Conservation (phyloP, 1,140 invertebrate species). For the Drosophila quadrilineata region DNA sequence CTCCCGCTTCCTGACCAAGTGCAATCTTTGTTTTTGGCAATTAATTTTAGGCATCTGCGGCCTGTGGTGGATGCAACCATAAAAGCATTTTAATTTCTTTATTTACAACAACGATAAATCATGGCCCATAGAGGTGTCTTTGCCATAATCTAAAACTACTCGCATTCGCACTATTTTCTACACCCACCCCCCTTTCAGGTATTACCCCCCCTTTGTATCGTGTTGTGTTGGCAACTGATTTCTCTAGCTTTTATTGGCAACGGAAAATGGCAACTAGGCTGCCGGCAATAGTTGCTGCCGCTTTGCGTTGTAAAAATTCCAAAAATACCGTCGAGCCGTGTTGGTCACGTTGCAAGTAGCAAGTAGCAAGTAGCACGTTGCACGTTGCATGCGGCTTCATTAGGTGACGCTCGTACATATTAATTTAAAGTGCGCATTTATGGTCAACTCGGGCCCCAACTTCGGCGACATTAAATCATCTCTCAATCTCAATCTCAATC, state of each 20-base stretch:
- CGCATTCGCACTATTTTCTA: conserved; percentile 64
- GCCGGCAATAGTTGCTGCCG: too few species aligned
- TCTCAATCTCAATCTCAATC: conserved; percentile 29
- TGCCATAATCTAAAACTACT: conserved; percentile 71
- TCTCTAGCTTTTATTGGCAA: conserved; percentile 24
- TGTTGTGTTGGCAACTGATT: not conserved
- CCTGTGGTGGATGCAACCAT: too few species aligned
- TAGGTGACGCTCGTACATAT: conserved; percentile 75
- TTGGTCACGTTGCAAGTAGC: conserved; percentile 57
- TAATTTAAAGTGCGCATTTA: conserved; percentile 70
- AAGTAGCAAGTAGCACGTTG: too few species aligned
- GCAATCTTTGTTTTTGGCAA: conserved; percentile 75
- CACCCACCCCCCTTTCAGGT: not conserved
- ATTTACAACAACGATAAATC: conserved; percentile 77
- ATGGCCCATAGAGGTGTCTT: conserved; percentile 70
- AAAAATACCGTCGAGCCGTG: conserved; percentile 62
- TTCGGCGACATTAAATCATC: conserved; percentile 73
- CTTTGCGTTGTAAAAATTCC: conserved; percentile 67
- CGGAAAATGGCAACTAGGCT: conserved; percentile 55
- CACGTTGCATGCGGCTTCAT: conserved; percentile 72
- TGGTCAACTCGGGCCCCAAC: conserved; percentile 30
- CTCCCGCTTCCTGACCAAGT: too few species aligned
- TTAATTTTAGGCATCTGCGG: conserved; percentile 54
- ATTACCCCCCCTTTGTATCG: too few species aligned
- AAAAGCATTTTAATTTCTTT: conserved; percentile 79